phyloP scores from a whole-genome alignment of 1,140 invertebrate species.

The Laupala kohalensis region DNA sequence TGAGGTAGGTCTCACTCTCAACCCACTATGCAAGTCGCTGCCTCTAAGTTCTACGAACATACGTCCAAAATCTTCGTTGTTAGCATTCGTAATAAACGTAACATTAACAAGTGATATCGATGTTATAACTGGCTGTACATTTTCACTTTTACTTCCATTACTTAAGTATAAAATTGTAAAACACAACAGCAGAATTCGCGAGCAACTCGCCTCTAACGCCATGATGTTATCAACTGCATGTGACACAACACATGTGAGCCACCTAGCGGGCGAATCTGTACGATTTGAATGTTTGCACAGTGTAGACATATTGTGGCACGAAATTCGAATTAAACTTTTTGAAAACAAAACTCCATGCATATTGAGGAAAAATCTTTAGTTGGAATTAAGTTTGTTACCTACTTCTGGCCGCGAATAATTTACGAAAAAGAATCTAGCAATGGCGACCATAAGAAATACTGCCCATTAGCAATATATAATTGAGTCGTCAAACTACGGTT shows the following conservation, averaged over 20 bases:
- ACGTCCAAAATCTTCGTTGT: slow-evolving; percentile 11
- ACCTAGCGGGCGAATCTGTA: neutral
- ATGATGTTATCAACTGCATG: slow-evolving; percentile 7
- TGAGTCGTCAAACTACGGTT: too few species aligned
- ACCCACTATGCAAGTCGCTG: slow-evolving; percentile 1
- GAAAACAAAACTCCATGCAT: neutral
- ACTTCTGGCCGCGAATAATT: too few species aligned
- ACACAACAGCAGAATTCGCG: neutral
- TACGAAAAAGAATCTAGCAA: too few species aligned
- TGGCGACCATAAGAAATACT: too few species aligned
- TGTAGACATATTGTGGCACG: neutral
- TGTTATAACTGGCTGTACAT: neutral
- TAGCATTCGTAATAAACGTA: slow-evolving; percentile 1
- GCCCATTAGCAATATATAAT: too few species aligned
- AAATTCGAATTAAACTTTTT: neutral
- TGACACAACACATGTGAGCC: neutral
- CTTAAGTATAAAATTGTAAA: slow-evolving; percentile 7
- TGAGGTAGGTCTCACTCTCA: slow-evolving; percentile 1
- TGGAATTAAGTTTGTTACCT: too few species aligned
- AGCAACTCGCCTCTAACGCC: slow-evolving; percentile 2
- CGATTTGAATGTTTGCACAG: neutral
- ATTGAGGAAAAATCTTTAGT: too few species aligned
- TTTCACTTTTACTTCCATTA: neutral
- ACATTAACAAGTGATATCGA: slow-evolving; percentile 5
- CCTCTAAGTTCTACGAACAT: slow-evolving; percentile 8